A percentile compares a stretch with the other conserved stretches of the same genome.
phyloP scores from a whole-genome alignment of 2,888 invertebrate genomes.

The Flexamia atlantica region DNA sequence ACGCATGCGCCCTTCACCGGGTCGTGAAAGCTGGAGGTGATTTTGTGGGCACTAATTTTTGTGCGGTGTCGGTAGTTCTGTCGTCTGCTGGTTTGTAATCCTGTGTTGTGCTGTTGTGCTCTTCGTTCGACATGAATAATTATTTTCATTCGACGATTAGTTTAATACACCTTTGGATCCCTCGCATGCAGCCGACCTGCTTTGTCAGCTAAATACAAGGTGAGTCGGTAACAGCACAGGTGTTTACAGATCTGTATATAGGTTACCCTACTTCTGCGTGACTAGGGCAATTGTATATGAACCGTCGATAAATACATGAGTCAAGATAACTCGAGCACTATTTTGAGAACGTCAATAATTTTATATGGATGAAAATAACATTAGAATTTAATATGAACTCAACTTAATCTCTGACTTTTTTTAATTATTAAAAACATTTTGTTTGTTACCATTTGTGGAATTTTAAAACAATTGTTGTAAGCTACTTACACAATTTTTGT shows the following conservation, averaged over 20 bases:
- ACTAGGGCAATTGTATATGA: neutral
- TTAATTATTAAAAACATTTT: no score
- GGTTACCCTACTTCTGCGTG: conserved; percentile 28
- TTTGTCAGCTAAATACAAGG: conserved; percentile 31
- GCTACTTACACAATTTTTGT: no score
- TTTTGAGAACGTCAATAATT: no score
- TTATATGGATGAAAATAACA: no score
- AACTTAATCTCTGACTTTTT: no score
- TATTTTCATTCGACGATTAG: neutral
- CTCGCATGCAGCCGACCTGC: neutral
- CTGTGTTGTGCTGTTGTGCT: neutral
- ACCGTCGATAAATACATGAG: neutral
- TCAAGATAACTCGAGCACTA: no score
- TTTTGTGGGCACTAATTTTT: conserved; percentile 35
- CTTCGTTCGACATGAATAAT: neutral
- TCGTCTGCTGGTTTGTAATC: conserved; percentile 46
- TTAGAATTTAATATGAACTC: no score
- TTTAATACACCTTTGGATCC: neutral
- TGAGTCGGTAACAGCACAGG: conserved; percentile 11
- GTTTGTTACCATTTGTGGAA: no score
- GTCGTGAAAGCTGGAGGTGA: conserved; percentile 43
- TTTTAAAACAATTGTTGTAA: no score
- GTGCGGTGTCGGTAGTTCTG: conserved; percentile 21
- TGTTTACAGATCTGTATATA: conserved; percentile 20
- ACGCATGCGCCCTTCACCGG: conserved; percentile 29